These are phyloP conservation scores for Mnemiopsis leidyi DNA, from an alignment of 37 sponge, comb jelly and placozoan species.

Conservation along the genomic window DNA sequence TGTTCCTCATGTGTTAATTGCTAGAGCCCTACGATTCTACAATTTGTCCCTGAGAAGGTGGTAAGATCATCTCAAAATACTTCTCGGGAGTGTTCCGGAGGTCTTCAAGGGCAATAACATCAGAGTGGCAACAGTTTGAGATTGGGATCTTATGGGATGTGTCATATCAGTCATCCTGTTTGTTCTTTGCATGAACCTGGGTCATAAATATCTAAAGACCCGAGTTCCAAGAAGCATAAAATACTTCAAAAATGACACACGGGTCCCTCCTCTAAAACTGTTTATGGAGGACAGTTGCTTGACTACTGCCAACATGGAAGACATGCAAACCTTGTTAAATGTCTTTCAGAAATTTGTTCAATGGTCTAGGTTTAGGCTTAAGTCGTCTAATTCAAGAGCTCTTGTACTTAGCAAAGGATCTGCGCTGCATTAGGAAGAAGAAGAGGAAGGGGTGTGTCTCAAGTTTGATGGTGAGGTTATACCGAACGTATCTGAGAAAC, in stretches of 20 bases:
- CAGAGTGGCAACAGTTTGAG: background rate
- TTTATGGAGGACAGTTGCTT: too few species aligned
- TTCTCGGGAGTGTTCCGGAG: background rate
- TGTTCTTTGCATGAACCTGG: background rate
- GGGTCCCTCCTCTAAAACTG: too few species aligned
- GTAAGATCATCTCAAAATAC: background rate
- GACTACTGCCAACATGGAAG: too few species aligned
- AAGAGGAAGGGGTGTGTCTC: background rate
- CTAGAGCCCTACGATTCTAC: background rate
- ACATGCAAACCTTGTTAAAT: too few species aligned
- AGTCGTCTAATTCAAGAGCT: too few species aligned
- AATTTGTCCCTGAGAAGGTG: background rate
- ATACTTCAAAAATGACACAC: too few species aligned
- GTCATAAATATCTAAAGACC: too few species aligned
- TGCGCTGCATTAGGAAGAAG: background rate
- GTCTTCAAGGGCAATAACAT: background rate
- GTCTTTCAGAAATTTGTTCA: too few species aligned
- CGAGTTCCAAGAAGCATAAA: background rate
- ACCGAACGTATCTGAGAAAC: slow-evolving; percentile 1
- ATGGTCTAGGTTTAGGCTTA: too few species aligned
- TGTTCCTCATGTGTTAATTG: too few species aligned
- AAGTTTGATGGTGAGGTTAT: background rate
- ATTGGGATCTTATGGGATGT: background rate
- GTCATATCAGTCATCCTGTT: background rate
- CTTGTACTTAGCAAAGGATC: too few species aligned